phyloP scores from a whole-genome alignment of 2,113 vertebrate species.

The Sturnus vulgaris region DNA sequence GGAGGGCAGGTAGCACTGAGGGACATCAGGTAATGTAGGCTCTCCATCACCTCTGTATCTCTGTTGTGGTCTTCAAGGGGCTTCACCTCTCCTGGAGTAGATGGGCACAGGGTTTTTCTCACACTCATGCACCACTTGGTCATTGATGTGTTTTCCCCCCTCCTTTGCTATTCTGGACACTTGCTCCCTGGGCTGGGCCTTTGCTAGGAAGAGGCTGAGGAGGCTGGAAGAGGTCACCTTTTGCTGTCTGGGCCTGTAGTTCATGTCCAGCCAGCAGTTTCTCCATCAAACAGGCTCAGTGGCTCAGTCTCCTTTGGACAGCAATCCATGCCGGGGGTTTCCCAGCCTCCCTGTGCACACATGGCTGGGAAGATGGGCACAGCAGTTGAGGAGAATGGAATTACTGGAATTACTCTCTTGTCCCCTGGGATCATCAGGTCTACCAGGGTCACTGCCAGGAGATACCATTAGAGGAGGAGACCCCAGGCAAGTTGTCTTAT shows the following conservation, averaged over 20 bases:
- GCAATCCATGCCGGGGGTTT: background rate
- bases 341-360: background rate
- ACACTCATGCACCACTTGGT: background rate
- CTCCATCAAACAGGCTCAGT: accelerated
- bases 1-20: background rate
- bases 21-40: background rate
- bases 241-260: background rate
- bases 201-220: background rate
- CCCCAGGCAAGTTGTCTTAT: background rate
- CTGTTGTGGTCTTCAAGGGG: background rate
- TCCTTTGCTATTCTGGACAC: background rate
- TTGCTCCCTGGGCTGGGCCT: background rate
- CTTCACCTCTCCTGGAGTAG: background rate
- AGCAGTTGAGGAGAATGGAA: background rate
- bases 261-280: background rate
- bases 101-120: background rate
- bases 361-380: background rate
- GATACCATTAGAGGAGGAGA: background rate
- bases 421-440: background rate
- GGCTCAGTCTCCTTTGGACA: background rate
- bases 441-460: background rate
- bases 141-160: background rate
- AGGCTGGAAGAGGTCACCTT: background rate
- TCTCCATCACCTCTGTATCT: background rate
- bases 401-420: background rate